A percentile compares a stretch with the other conserved stretches of the same genome.
These are phyloP conservation scores for Hypanus sabinus DNA, from an alignment of 2,113 vertebrate species.

Conservation along the genomic window DNA sequence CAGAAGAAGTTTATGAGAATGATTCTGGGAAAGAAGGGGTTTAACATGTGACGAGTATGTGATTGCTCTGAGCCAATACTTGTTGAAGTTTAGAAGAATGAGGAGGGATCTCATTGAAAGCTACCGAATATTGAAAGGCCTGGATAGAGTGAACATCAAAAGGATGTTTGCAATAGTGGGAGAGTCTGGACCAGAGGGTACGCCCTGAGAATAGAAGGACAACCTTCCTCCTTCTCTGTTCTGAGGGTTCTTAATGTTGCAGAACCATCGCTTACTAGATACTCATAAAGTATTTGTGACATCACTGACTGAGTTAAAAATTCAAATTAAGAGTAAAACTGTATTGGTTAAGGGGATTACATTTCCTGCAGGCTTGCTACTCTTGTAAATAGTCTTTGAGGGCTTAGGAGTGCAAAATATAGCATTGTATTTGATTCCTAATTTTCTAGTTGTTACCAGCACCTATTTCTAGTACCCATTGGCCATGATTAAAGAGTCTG, in stretches of 20 bases:
- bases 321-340: neutral
- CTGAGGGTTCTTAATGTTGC: neutral
- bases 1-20: too few species aligned
- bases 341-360: neutral
- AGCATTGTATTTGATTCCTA: neutral
- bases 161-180: too few species aligned
- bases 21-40: too few species aligned
- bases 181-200: too few species aligned
- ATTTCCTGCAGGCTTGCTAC: neutral
- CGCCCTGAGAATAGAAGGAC: too few species aligned
- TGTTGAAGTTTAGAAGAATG: too few species aligned
- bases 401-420: neutral
- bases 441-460: neutral
- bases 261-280: neutral
- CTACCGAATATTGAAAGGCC: too few species aligned
- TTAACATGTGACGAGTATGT: too few species aligned
- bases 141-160: too few species aligned
- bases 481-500: too few species aligned
- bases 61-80: too few species aligned
- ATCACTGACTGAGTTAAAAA: neutral
- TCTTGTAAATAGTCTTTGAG: neutral
- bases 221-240: neutral
- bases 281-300: neutral
- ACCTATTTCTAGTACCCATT: neutral
- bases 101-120: too few species aligned